phyloP scores from a whole-genome alignment of 2,888 invertebrate genomes.

The Smittia sp. region DNA sequence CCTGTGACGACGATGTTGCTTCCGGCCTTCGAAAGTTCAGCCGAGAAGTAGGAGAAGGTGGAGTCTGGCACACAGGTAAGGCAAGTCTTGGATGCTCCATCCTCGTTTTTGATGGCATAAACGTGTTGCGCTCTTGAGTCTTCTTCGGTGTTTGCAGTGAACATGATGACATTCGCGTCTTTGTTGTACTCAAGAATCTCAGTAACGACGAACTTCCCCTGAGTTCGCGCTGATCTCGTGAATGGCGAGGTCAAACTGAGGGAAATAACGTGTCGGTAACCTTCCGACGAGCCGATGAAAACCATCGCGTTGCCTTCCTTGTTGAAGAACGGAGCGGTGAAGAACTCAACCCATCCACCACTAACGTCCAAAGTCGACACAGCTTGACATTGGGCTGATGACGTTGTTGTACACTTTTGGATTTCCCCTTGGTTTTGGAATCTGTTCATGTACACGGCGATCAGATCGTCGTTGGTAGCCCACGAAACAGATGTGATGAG shows the following conservation, averaged over 20 bases:
- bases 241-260: constrained; percentile 43
- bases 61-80: constrained; percentile 67
- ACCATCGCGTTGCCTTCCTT: constrained; percentile 66
- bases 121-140: constrained; percentile 79
- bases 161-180: constrained; percentile 69
- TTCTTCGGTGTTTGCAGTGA: constrained; percentile 71
- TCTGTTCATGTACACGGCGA: constrained; percentile 85
- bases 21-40: constrained; percentile 64
- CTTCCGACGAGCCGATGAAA: constrained; percentile 68
- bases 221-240: constrained; percentile 56
- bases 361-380: constrained; percentile 46
- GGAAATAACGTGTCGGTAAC: constrained; percentile 49
- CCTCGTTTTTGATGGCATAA: constrained; percentile 65
- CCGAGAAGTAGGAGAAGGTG: constrained; percentile 54
- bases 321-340: constrained; percentile 68
- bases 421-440: constrained; percentile 74
- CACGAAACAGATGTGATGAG: constrained; percentile 70
- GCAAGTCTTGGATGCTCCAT: constrained; percentile 59
- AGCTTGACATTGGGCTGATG: neutral
- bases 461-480: constrained; percentile 66
- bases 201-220: constrained; percentile 67
- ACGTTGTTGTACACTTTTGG: constrained; percentile 59
- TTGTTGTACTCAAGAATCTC: constrained; percentile 73
- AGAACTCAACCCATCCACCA: constrained; percentile 77
- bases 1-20: constrained; percentile 73